Evolutionary conservation across 2,113 vertebrate species (phyloP).

Genomic region (Centropus bengalensis): DNA sequence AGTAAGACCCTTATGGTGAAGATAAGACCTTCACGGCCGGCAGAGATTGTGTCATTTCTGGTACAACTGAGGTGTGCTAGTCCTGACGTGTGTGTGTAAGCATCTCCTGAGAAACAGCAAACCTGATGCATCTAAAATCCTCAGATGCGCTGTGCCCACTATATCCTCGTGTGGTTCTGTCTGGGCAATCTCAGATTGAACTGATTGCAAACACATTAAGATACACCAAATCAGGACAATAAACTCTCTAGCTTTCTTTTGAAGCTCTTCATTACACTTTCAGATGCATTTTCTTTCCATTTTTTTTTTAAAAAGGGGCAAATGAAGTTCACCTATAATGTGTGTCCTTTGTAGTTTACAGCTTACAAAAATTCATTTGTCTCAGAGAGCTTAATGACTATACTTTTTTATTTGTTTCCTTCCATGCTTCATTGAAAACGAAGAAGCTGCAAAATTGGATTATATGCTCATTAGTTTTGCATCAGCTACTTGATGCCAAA

Average conservation of each 20-base stretch:
- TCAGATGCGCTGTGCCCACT: accelerated
- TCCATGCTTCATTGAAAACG: neutral
- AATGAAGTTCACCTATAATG: neutral
- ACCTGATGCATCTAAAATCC: neutral
- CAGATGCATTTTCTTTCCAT: neutral
- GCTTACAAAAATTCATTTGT: constrained; percentile 37
- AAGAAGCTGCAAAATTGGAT: constrained; percentile 43
- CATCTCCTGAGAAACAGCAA: neutral
- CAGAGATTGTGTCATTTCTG: neutral
- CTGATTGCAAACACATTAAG: neutral
- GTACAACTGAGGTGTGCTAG: neutral
- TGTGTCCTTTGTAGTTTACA: neutral
- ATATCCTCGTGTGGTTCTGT: neutral
- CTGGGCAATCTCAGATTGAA: neutral
- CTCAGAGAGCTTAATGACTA: constrained; percentile 17
- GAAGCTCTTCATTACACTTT: neutral
- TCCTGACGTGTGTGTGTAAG: too few relatives aligned
- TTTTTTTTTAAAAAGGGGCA: neutral
- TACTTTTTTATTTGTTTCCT: constrained; percentile 31
- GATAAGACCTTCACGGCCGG: too few relatives aligned
- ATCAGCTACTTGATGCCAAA: neutral
- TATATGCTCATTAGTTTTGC: constrained; percentile 54
- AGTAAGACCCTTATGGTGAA: too few relatives aligned
- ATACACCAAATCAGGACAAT: neutral
- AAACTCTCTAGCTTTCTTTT: neutral